Evolutionary conservation across 2,113 vertebrate genomes (phyloP), one percentile per base, ranked within the genome.

Genomic region (Pygoscelis adeliae): DNA sequence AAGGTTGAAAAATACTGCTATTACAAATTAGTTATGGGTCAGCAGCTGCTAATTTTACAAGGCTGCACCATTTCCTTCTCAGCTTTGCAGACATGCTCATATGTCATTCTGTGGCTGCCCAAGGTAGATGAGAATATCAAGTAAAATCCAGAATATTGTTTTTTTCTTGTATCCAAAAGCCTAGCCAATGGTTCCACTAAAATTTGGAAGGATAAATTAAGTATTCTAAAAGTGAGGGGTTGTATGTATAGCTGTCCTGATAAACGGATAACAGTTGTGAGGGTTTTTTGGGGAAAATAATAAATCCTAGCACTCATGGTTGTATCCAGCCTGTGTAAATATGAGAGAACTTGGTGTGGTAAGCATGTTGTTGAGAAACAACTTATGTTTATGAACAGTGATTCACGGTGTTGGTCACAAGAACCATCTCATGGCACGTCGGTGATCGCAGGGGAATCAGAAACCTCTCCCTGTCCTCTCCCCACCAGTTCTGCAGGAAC

Each of bases 21-120:
- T 76, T 87, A 36, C 9, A 12, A 91, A 93, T 91, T 87, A 93
- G 73, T 94, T 94, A 91, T 40, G 73, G 91, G 77, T 97, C 93
- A 94, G 73, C 77, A 97, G 77, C 93, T 96, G 89, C 70, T 95
- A 52, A 93, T 94, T 96, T 94, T 94, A 83, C 73, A 76, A 72
- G 62, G 52, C 65, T 79, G 49, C 23, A 59, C 47, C 53, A 61
- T 91, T 96, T 96, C 69, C 59, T 93, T 91, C 91, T 87, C 34
- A 46, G 73, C 73, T 82, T 94, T 93, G 52, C 20, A 78, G 59
- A 46, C 6, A 0, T 17, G 13, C 61, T 96, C 65, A 18, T 89
- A 61, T 81, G 83, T 89, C 63, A 70, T 53, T 90, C 63, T 91
- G 46, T 84, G 81, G 36, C 72, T 93, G 77, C 65, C 70, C 32